phyloP scores from a whole-genome alignment of 2,888 invertebrate species.

The Eristalis tenax region DNA sequence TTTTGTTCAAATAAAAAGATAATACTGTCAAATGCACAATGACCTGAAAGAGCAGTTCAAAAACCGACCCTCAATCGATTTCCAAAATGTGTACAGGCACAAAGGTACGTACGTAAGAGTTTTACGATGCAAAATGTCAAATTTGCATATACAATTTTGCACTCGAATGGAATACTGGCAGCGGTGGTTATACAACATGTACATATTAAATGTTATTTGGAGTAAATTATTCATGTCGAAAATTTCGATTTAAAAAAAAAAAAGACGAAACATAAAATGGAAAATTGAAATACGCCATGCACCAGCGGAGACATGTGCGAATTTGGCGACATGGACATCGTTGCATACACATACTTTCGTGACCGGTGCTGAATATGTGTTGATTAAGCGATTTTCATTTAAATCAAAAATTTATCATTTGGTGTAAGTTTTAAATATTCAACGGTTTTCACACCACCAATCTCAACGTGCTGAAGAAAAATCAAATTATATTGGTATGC shows the following conservation, averaged over 20 bases:
- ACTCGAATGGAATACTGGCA: conserved; percentile 44
- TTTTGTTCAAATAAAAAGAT: conserved; percentile 37
- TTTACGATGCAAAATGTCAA: conserved; percentile 61
- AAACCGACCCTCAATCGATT: conserved; percentile 30
- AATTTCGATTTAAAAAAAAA: conserved; percentile 64
- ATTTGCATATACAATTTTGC: conserved; percentile 62
- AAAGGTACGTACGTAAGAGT: conserved; percentile 44
- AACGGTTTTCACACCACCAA: conserved; percentile 62
- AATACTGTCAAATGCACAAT: conserved; percentile 64
- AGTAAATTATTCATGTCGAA: conserved; percentile 70
- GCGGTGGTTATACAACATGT: conserved; percentile 40
- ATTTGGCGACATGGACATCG: not conserved
- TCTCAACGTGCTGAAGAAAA: conserved; percentile 11
- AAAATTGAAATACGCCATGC: conserved; percentile 63
- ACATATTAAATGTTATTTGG: conserved; percentile 65
- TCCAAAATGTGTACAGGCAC: conserved; percentile 13
- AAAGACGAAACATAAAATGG: conserved; percentile 48
- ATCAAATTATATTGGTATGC: conserved; percentile 39
- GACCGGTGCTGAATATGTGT: conserved; percentile 38
- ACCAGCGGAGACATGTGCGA: not conserved
- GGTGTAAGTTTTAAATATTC: conserved; percentile 72
- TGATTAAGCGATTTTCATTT: conserved; percentile 72
- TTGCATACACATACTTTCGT: not conserved
- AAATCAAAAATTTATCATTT: conserved; percentile 72
- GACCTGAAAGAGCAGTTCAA: conserved; percentile 51